A percentile compares a stretch with the other conserved stretches of the same genome.
phyloP scores from a whole-genome alignment of 2,797 vertebrate genomes.

The Danio tinwini region DNA sequence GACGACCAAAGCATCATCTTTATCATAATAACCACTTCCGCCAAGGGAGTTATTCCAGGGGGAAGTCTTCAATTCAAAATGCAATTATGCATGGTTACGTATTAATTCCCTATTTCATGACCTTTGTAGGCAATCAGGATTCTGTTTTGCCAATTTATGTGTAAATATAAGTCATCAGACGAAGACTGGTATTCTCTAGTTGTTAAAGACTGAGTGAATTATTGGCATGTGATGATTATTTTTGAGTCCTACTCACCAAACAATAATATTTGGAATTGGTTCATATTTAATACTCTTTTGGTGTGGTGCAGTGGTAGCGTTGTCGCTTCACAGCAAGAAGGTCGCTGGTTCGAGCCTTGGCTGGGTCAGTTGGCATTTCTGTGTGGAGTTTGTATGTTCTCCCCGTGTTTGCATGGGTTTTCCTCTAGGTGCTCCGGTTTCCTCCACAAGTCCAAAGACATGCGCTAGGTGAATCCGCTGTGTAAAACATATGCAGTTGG shows the following conservation, averaged over 20 bases:
- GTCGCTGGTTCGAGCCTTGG: too few relatives aligned
- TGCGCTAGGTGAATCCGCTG: too few relatives aligned
- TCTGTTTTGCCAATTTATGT: not conserved
- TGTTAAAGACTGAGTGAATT: not conserved
- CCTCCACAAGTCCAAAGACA: too few relatives aligned
- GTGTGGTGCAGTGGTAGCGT: too few relatives aligned
- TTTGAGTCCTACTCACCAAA: not conserved
- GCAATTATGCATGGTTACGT: not conserved
- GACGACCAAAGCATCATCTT: not conserved
- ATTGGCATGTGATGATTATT: not conserved
- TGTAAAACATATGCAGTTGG: too few relatives aligned
- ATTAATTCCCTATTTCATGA: not conserved
- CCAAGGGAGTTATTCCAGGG: not conserved
- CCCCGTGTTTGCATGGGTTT: too few relatives aligned
- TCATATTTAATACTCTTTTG: not conserved
- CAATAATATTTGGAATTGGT: not conserved
- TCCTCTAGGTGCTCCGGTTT: too few relatives aligned
- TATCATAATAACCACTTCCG: not conserved
- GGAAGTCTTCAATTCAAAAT: slow-evolving; percentile 1
- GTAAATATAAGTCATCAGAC: not conserved
- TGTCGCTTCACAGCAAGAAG: too few relatives aligned
- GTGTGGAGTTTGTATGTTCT: too few relatives aligned
- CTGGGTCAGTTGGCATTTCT: too few relatives aligned
- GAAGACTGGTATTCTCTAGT: not conserved
- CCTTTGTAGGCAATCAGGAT: not conserved